Conservation (phyloP, 2,113 vertebrate species). For the Odocoileus hemionus region DNA sequence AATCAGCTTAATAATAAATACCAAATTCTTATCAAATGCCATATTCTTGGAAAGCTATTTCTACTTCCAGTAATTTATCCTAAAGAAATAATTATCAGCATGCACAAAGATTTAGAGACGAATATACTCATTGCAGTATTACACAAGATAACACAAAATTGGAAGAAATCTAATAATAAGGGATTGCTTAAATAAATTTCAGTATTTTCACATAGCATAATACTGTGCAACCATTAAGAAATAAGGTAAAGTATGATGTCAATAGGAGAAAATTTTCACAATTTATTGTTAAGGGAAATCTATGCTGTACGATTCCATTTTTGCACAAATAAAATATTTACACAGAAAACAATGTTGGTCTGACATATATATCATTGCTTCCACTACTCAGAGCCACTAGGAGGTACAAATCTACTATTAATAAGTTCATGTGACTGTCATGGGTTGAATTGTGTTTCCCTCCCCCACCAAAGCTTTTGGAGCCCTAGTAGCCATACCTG, state of each 20-base stretch:
- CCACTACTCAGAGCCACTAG: not conserved
- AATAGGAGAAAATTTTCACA: not conserved
- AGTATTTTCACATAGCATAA: not conserved
- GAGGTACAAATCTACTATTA: not conserved
- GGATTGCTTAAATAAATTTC: not conserved
- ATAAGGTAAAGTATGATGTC: not conserved
- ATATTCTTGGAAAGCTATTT: conserved; percentile 9
- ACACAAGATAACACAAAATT: not conserved
- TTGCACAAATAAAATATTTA: not conserved
- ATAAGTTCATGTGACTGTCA: not conserved
- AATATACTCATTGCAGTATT: not conserved
- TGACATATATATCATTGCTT: not conserved
- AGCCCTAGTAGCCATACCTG: not conserved
- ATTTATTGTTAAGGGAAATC: not conserved
- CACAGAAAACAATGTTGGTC: not conserved
- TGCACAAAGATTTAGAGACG: not conserved
- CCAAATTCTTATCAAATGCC: not conserved
- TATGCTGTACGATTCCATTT: not conserved
- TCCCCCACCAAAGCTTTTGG: not conserved
- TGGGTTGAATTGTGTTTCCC: not conserved
- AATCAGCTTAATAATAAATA: not conserved
- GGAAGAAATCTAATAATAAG: not conserved
- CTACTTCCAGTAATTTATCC: not conserved
- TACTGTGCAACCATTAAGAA: not conserved
- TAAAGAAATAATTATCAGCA: not conserved